These are phyloP conservation scores for Clarias macrocephalus DNA, from an alignment of 2,113 vertebrate species.

Conservation along the genomic window DNA sequence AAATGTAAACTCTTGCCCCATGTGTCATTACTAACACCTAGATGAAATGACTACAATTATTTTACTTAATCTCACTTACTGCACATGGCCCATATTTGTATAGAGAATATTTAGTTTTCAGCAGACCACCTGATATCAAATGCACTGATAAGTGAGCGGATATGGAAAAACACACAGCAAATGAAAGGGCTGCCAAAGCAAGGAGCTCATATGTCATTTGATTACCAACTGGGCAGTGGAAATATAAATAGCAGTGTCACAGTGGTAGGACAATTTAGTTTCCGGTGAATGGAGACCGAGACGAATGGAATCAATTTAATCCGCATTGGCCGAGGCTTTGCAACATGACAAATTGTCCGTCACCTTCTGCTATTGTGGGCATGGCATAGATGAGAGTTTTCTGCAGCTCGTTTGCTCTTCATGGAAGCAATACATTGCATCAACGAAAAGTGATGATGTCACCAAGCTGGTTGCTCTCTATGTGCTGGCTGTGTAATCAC, in stretches of 20 bases:
- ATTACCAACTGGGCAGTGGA: conserved; percentile 31
- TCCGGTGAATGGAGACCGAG: conserved; percentile 37
- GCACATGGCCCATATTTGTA: background rate
- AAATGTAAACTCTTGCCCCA: background rate
- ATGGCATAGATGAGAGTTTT: conserved; percentile 42
- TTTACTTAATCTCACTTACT: background rate
- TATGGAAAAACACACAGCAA: conserved; percentile 32
- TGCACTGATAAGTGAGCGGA: background rate
- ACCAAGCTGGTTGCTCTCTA: conserved; percentile 9
- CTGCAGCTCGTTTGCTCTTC: background rate
- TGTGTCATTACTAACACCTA: background rate
- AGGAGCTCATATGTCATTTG: conserved; percentile 33
- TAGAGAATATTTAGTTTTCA: background rate
- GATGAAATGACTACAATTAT: background rate
- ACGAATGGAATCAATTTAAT: conserved; percentile 57
- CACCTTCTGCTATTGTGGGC: conserved; percentile 48
- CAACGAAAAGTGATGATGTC: conserved; percentile 12
- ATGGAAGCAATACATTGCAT: background rate
- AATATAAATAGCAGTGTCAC: conserved; percentile 57
- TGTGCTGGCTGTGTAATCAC: conserved; percentile 31
- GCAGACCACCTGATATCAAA: conserved; percentile 15
- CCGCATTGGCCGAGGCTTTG: conserved; percentile 44
- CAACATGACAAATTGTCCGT: conserved; percentile 59
- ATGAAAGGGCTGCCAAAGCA: conserved; percentile 35
- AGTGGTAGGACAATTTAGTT: conserved; percentile 55